phyloP scores from a whole-genome alignment of 2,888 invertebrate genomes.

The Sympetrum striolatum region DNA sequence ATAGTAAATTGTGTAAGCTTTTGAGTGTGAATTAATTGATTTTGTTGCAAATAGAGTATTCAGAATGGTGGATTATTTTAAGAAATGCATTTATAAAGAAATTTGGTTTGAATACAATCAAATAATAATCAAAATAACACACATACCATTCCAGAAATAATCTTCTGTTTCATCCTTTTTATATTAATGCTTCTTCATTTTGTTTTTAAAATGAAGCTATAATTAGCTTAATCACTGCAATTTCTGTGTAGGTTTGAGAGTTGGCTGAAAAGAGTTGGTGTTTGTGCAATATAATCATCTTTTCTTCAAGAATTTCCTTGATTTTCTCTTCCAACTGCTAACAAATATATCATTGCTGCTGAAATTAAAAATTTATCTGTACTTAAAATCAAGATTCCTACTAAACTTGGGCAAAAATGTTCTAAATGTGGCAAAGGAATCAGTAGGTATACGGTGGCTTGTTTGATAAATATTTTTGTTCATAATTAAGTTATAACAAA shows the following conservation, averaged over 20 bases:
- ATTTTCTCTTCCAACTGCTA: background rate
- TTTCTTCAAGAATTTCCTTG: background rate
- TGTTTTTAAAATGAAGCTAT: background rate
- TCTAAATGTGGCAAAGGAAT: background rate
- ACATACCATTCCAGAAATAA: background rate
- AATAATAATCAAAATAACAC: background rate
- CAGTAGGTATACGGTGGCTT: background rate
- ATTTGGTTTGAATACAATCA: background rate
- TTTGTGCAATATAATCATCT: constrained; percentile 38
- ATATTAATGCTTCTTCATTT: background rate
- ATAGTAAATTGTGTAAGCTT: background rate
- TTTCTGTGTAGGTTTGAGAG: constrained; percentile 10
- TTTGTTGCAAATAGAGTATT: background rate
- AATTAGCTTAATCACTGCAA: background rate
- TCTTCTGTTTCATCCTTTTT: background rate
- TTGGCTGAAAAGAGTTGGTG: background rate
- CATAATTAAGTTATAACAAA: background rate
- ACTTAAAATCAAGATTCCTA: constrained; percentile 4
- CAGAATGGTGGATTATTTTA: background rate
- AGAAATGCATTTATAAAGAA: background rate
- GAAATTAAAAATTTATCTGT: background rate
- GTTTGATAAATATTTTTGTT: background rate
- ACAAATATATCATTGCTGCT: background rate
- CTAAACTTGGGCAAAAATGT: background rate
- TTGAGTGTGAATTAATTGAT: background rate